phyloP scores from a whole-genome alignment of 2,797 vertebrate genomes.

The Danio aesculapii region DNA sequence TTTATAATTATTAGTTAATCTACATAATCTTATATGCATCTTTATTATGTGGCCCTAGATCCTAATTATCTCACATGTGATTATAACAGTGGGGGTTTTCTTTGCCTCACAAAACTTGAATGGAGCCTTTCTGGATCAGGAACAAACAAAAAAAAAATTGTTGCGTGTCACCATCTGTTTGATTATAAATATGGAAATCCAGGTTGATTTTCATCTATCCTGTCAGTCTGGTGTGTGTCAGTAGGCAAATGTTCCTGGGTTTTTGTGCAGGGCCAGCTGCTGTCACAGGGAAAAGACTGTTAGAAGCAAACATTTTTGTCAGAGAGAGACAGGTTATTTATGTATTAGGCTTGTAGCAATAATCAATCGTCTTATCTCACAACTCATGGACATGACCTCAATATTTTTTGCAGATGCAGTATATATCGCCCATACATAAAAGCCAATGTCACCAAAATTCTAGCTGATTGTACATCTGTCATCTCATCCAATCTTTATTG shows the following conservation, averaged over 20 bases:
- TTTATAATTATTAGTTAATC: no score
- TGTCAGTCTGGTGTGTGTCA: slow-evolving; percentile 24
- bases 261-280: neutral
- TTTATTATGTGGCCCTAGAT: neutral
- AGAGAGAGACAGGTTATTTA: neutral
- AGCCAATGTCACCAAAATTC: no score
- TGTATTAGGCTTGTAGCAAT: neutral
- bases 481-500: no score
- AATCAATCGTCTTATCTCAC: no score
- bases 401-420: no score
- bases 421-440: no score
- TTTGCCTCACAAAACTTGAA: slow-evolving; percentile 7
- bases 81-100: neutral
- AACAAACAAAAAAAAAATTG: neutral
- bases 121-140: slow-evolving; percentile 11
- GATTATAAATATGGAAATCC: slow-evolving; percentile 53
- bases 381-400: no score
- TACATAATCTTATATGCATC: no score
- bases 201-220: slow-evolving; percentile 34
- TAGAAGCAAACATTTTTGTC: slow-evolving; percentile 40
- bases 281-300: neutral
- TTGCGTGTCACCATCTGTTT: slow-evolving; percentile 30
- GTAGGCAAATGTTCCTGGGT: slow-evolving; percentile 53
- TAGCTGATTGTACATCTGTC: no score
- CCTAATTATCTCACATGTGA: neutral